Base-by-base conservation (phyloP, 1,140 invertebrate genomes). In the Anagrus nilaparvatae region DNA sequence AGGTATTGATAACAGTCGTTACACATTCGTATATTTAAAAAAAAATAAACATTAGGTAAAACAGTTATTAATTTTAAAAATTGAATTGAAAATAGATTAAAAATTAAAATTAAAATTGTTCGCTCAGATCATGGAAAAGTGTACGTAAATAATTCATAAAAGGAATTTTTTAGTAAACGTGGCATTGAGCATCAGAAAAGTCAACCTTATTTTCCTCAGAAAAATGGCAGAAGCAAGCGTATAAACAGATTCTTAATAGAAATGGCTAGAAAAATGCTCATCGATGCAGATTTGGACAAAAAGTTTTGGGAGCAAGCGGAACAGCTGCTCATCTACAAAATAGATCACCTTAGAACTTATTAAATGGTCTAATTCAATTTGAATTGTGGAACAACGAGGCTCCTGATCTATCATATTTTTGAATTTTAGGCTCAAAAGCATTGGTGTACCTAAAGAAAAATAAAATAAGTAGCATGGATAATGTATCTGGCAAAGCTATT, bases 181-280 rank as follows among this genome's bases (percentile, higher is more conserved):
- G 54, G 56, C 9, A 58, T 56, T 24, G 34, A 25, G 21, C 38
- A 47, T 13, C 13, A 54, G 30, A 48, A 43, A 25, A 52, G 50
- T 12, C 36, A 50, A 10, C 29, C 52, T 5, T 56, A 65, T 36
- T 47, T 50, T 29, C 59, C 67, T 33, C 49, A 64, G 41, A 44
- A 54, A 38, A 67, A 69, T 53, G 64, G 60, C 17, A 46, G 49
- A 37, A 50, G 56, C 3, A 62, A 69, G 38, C 42, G 65, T 37
- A 34, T 53, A n/a, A 67, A 67, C 30, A 14, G 59, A 34, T 58
- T 53, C 2, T 21, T 67, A 8, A 30, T 50, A 9, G 47, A 62
- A 7, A 52, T 43, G 37, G 53, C 59, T 7, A 42, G 61, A 47
- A 46, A 50, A 3, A 38, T 68, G 45, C 31, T 67, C 4, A 34